Evolutionary conservation across 2,113 vertebrate genomes (phyloP), one percentile per base, ranked within the genome.

Genomic region (Rhinoderma darwinii): DNA sequence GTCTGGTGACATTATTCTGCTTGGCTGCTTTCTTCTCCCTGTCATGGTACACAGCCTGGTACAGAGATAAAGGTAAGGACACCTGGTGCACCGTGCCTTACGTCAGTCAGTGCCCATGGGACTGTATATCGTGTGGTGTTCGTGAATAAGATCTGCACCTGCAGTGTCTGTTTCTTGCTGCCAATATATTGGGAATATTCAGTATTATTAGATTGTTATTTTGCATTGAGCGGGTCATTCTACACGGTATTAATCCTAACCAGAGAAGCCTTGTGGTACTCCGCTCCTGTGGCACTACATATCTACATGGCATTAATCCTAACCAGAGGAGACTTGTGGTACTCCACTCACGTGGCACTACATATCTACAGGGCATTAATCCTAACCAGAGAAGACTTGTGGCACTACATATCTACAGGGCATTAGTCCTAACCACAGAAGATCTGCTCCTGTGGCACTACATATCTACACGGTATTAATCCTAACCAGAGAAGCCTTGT

Each of bases 11-110:
- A 61, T 0, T 87, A 12, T 3, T 75, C 27, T 41, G 68, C 8
- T 4, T 87, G 79, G 50, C 66, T 12, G 68, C 78, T 35, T 32
- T 87, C 20, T n/a, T 63, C 78, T 87, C 78, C 27, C 35, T 82
- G 39, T 82, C 79, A 0, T 74, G 79, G 78, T 87, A 87, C 78
- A 75, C 86, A 25, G 41, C 86, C 32, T 87, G 78, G 78, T 39
- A 87, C 51, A 82, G 66, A 63, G 86, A 81, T 39, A 75, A 47
- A 87, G 86, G 86, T 87, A 75, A 82, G 85, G 5, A 10, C 18
- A 76, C 83, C 50, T 56, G 35, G 0, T 15, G 51, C 27, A 3
- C 1, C 8, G n/a, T n/a, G n/a, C n/a, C n/a, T n/a, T n/a, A n/a
- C n/a, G n/a, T n/a, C n/a, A n/a, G n/a, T n/a, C n/a, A n/a, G n/a